Percentiles rank a stretch among this genome's conserved stretches.
These are phyloP conservation scores for Teleogryllus occipitalis DNA, from an alignment of 1,140 invertebrate genomes.

Conservation along the genomic window DNA sequence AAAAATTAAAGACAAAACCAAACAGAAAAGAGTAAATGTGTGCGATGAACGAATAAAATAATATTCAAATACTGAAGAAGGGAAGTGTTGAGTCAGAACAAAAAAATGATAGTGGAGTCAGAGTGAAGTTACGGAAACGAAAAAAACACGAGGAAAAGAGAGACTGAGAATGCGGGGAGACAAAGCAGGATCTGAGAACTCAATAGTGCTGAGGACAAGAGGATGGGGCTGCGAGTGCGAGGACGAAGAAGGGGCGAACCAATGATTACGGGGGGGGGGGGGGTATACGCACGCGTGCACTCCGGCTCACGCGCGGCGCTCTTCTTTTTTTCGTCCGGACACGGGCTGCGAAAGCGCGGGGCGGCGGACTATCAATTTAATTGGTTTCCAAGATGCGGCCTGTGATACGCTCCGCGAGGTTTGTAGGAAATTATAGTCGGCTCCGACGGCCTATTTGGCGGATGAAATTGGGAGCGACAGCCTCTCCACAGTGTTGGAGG, in stretches of 20 bases:
- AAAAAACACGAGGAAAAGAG: background rate
- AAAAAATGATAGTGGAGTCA: background rate
- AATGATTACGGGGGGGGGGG: too few species aligned
- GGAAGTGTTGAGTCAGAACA: too few species aligned
- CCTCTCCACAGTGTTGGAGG: too few species aligned
- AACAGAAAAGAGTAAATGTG: too few species aligned
- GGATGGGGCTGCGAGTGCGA: too few species aligned
- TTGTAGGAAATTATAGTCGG: background rate
- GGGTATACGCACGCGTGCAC: background rate
- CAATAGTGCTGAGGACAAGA: too few species aligned
- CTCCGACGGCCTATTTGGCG: background rate
- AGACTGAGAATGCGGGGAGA: background rate
- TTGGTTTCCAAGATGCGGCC: background rate
- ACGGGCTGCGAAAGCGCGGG: background rate
- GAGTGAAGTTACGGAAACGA: background rate
- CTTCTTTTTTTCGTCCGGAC: background rate
- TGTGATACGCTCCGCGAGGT: background rate
- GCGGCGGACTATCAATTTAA: background rate
- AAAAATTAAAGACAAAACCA: too few species aligned
- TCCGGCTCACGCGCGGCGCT: background rate
- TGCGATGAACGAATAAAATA: too few species aligned
- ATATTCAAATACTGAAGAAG: too few species aligned
- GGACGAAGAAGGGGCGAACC: too few species aligned
- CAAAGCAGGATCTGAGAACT: too few species aligned
- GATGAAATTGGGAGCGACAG: background rate